Evolutionary conservation across 2,888 invertebrate genomes (phyloP).

Genomic region (Schizaphis graminum): DNA sequence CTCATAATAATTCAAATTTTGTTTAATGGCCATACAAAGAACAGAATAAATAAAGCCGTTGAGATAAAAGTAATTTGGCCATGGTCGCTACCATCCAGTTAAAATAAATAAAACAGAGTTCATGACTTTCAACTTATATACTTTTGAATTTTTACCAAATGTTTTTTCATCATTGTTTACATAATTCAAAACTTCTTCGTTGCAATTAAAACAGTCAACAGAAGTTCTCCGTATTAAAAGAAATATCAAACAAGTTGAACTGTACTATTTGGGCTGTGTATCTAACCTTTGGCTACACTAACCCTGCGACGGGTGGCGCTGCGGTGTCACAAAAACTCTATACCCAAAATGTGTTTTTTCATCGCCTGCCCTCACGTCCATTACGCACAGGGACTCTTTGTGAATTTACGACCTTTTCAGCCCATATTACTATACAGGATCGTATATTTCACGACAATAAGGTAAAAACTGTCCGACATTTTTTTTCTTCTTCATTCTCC

Average conservation of each 20-base stretch:
- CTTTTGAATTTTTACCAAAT: conserved; percentile 24
- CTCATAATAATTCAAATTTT: conserved; percentile 9
- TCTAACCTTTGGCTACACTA: conserved; percentile 27
- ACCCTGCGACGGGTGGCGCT: not conserved
- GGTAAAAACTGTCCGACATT: conserved; percentile 55
- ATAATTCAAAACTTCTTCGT: conserved; percentile 36
- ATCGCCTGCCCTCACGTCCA: not conserved
- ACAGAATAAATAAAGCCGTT: not conserved
- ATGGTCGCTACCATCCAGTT: not conserved
- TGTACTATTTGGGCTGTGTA: conserved; percentile 22
- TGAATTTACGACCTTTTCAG: conserved; percentile 58
- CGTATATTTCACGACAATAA: conserved; percentile 62
- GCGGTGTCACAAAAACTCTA: conserved; percentile 46
- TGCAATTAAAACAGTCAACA: conserved; percentile 29
- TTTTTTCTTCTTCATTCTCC: conserved; percentile 11
- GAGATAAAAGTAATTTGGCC: conserved; percentile 23
- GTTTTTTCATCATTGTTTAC: conserved; percentile 27
- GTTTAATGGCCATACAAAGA: not conserved
- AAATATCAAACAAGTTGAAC: conserved; percentile 31
- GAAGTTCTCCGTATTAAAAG: conserved; percentile 17
- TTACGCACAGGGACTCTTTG: conserved; percentile 29
- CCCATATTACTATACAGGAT: conserved; percentile 25
- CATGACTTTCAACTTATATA: conserved; percentile 32
- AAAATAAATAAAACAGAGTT: conserved; percentile 8
- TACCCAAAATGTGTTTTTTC: conserved; percentile 51